Evolutionary conservation across 2,797 vertebrate genomes (phyloP), one percentile per base, ranked within the genome.

Genomic region (Xerus rutilus): DNA sequence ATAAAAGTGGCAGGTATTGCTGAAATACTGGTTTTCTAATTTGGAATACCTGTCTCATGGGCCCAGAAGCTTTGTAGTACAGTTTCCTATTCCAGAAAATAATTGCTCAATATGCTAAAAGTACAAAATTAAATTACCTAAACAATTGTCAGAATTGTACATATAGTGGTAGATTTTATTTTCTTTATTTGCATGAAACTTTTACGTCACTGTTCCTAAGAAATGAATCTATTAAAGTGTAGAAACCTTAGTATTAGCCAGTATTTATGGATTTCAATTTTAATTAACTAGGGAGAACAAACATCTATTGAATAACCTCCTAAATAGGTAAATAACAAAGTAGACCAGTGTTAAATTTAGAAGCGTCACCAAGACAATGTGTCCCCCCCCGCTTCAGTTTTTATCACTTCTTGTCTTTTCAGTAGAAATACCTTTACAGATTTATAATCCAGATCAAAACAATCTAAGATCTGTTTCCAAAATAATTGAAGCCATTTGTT

Each of bases 181-280:
- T 65, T 94, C 8, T 86, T 73, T 82, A 83, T 93, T 67, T 93
- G 30, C 35, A 82, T 78, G 74, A 67, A 89, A 85, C 5, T 89
- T 94, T 93, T 92, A 49, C 74, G n/a, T 73, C 81, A 62, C 8
- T 62, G 1, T 15, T 91, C 1, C 45, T 86, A 0, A 43, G 39
- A 94, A 95, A 91, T 45, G 3, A 18, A 39, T 76, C 72, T 43
- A 85, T 73, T 93, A 72, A 96, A 67, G 85, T 95, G 52, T 97
- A 93, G 72, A 97, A 95, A 97, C 97, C 91, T 97, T 83, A 97
- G 96, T 98, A 92, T 93, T 32, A 96, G 21, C 20, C 39, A 96
- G 94, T 95, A 93, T 97, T 98, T 97, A 97, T 69, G 69, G 97
- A 96, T 98, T 87, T 76, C 2, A 73, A 82, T 62, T 77, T 67